A percentile compares a stretch with the other conserved stretches of the same genome.
phyloP scores from a whole-genome alignment of 2,888 invertebrate species.

The Drosophila kambysellisi region DNA sequence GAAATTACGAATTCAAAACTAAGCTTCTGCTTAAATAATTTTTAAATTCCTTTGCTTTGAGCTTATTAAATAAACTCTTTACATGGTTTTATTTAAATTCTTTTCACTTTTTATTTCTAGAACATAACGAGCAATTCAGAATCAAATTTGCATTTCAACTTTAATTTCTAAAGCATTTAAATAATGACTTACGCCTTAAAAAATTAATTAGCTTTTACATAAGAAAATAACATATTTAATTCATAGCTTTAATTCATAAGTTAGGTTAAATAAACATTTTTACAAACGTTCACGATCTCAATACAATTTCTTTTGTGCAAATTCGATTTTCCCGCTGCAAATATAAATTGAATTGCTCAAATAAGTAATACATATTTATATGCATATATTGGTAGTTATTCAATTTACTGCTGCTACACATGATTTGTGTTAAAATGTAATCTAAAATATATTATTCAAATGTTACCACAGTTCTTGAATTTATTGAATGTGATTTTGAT shows the following conservation, averaged over 20 bases:
- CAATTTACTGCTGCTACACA: neutral
- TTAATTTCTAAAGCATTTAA: neutral
- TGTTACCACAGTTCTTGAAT: neutral
- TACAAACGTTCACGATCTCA: neutral
- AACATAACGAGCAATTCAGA: neutral
- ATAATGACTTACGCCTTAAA: neutral
- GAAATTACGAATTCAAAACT: no score
- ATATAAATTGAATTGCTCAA: neutral
- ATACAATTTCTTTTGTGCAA: neutral
- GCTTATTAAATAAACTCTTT: neutral
- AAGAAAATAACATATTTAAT: neutral
- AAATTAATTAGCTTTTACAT: neutral
- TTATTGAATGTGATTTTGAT: neutral
- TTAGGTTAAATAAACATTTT: neutral
- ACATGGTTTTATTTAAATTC: neutral
- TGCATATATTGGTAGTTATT: neutral
- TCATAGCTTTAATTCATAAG: neutral
- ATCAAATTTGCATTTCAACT: neutral
- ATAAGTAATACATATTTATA: neutral
- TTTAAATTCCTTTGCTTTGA: neutral
- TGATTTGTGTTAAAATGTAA: neutral
- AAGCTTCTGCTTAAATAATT: neutral
- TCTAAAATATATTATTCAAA: neutral
- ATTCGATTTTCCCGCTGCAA: neutral
- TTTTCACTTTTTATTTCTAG: neutral